Conservation (phyloP, 2,113 vertebrate species). For the Sitta europaea region DNA sequence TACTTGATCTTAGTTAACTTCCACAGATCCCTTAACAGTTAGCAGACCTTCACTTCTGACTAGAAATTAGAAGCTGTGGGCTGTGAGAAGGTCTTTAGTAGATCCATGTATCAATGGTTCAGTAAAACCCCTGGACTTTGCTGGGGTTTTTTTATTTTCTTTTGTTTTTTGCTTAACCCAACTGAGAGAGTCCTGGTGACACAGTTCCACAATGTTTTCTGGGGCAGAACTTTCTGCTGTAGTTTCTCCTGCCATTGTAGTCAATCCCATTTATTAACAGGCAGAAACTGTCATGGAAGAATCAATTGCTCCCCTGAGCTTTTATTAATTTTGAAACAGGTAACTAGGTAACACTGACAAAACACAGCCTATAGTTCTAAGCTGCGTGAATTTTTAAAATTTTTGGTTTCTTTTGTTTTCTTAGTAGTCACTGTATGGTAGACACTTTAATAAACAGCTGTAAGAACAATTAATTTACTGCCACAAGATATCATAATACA, state of each 20-base stretch:
- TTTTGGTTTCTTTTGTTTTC: neutral
- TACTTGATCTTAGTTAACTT: neutral
- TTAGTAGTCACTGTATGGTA: neutral
- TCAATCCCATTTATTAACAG: neutral
- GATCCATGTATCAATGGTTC: neutral
- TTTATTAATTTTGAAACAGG: neutral
- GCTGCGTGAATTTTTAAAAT: neutral
- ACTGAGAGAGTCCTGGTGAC: neutral
- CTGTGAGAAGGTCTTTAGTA: neutral
- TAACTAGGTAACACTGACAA: neutral
- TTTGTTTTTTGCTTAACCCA: neutral
- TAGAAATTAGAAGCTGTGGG: neutral
- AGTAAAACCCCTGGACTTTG: neutral
- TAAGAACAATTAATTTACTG: neutral
- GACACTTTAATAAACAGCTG: neutral
- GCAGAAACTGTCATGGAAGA: neutral
- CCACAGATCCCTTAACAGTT: neutral
- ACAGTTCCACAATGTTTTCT: neutral
- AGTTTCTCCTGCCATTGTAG: neutral
- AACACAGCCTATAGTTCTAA: neutral
- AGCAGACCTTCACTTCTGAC: neutral
- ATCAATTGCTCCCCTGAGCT: neutral
- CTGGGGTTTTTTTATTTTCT: rapidly evolving
- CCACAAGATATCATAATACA: neutral
- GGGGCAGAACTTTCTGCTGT: neutral